These are phyloP conservation scores for Centropus unirufus DNA, from an alignment of 2,113 vertebrate genomes.

Conservation along the genomic window DNA sequence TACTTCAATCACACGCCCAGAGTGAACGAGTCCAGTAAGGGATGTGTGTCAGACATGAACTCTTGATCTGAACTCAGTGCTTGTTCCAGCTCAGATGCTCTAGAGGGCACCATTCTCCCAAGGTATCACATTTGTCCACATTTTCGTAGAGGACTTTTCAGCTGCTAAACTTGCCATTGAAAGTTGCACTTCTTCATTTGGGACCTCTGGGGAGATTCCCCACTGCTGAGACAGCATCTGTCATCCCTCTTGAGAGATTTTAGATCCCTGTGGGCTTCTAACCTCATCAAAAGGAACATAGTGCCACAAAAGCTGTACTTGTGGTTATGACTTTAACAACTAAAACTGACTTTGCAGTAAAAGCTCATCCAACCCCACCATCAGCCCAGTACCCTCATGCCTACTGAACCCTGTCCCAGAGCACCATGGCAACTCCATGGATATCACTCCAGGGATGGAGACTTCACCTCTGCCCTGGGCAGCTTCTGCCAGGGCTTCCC, in stretches of 20 bases:
- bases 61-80: fast-evolving
- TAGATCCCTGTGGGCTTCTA: fast-evolving
- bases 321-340: fast-evolving
- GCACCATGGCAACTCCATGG: no score
- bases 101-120: slow-evolving; percentile 57
- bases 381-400: no score
- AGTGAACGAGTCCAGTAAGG: fast-evolving
- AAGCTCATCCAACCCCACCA: no score
- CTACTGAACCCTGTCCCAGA: no score
- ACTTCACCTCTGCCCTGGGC: no score
- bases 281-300: fast-evolving
- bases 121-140: neutral
- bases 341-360: neutral
- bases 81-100: neutral
- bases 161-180: fast-evolving
- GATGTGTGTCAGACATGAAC: fast-evolving
- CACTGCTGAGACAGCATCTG: fast-evolving
- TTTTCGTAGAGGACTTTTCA: no score
- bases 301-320: neutral
- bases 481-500: no score
- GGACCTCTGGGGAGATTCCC: no score
- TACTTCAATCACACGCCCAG: fast-evolving
- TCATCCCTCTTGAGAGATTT: neutral
- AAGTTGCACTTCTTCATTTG: fast-evolving
- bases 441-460: no score